Base-by-base conservation (phyloP, 2,797 vertebrate genomes). In the Ambastaia sidthimunki region DNA sequence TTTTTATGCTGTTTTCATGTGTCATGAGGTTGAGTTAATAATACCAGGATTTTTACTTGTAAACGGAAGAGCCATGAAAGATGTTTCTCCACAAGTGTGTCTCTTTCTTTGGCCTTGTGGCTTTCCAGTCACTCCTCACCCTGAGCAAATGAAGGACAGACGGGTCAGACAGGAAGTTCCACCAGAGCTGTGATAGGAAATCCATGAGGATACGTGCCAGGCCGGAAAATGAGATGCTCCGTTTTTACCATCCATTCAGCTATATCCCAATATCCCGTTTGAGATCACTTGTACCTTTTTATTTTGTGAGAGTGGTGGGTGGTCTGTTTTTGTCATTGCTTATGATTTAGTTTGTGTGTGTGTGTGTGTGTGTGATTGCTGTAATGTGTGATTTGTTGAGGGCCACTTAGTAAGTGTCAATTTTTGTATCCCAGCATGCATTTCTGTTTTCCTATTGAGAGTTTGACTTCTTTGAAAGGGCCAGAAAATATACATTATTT, bases 141-240 rank as follows among this genome's bases (percentile, higher is more conserved):
- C 80, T 80, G 85, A 76, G 78, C 71, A 74, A 85, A 90, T 78
- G 76, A 82, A 72, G 69, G 66, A 75, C 63, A 81, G 82, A 71
- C 82, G 89, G 86, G 80, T 82, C 82, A 74, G 74, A 82, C 87
- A 89, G 86, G 86, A 87, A 89, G 85, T 86, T 66, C 86, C 83
- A 89, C 79, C 86, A 85, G 81, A 67, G 74, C 80, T 80, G 82
- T 90, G 88, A 92, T 91, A 87, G 89, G 82, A 89, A 91, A 92
- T 92, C 89, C 83, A 89, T 90, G 74, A 76, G 76, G 68, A 37
- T 86, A 88, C 82, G 84, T 92, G 90, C 85, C 37, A 68, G 31
- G 89, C 76, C 87, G 85, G 41, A 83, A 82, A 91, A 91, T 85
- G 73, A 86, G 82, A 31, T 41, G n/a, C 10, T 21, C 18, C 31